phyloP scores from a whole-genome alignment of 2,888 invertebrate genomes.

The Silvanus unidentatus region DNA sequence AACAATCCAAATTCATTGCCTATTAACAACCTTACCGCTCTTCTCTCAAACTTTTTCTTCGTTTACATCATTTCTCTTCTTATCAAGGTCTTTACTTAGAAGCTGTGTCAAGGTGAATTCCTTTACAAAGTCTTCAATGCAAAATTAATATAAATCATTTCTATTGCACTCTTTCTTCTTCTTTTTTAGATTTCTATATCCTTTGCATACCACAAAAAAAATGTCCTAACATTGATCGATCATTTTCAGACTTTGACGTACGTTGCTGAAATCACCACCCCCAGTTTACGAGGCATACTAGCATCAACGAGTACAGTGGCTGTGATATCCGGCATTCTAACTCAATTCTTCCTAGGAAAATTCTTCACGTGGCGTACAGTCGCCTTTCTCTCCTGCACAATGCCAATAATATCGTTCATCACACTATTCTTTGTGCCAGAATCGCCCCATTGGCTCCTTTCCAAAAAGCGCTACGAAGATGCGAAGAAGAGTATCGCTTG shows the following conservation, averaged over 20 bases:
- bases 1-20: no score
- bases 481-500: slow-evolving; percentile 67
- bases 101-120: no score
- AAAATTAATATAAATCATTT: no score
- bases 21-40: no score
- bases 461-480: slow-evolving; percentile 58
- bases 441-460: slow-evolving; percentile 74
- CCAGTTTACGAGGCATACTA: slow-evolving; percentile 67
- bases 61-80: no score
- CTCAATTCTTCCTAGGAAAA: slow-evolving; percentile 69
- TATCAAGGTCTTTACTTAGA: no score
- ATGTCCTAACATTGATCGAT: not conserved
- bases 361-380: slow-evolving; percentile 66
- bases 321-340: slow-evolving; percentile 69
- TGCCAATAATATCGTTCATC: slow-evolving; percentile 59
- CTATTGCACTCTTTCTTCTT: no score
- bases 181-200: no score
- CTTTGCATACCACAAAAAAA: no score
- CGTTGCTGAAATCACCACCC: slow-evolving; percentile 78
- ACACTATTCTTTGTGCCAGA: slow-evolving; percentile 71
- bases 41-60: no score
- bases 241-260: slow-evolving; percentile 65
- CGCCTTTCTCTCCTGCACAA: slow-evolving; percentile 60
- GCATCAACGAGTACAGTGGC: slow-evolving; percentile 71
- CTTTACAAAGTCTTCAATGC: no score